Base-by-base conservation (phyloP, 2,888 invertebrate species). In the Yponomeuta evonymella region DNA sequence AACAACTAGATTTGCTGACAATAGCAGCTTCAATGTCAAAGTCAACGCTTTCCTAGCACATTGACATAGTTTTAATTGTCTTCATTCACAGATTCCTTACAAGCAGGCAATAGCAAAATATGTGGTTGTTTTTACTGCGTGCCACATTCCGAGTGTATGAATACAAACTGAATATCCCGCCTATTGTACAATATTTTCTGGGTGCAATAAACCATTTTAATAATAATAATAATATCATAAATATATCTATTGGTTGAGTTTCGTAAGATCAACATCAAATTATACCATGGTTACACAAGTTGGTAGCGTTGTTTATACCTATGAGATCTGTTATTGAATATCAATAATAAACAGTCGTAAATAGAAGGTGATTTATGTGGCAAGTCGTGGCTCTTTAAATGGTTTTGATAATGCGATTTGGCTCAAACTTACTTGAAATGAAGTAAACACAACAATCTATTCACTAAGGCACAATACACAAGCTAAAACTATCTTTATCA, bases 21-120 rank as follows among this genome's bases (percentile, higher is more conserved):
- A 58, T 15, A 12, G 51, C 15, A 6, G 51, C 12, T 65, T 65
- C 48, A 67, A 43, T 15, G 67, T 48, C 67, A 67, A 67, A 48
- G 67, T 33, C 65, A 48, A n/a, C 23, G 67, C n/a, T 67, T 66
- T n/a, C n/a, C 63, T 15, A 48, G 48, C 67, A 67, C 67, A 48
- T 48, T 67, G 67, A 67, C 67, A 67, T 48, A 48, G n/a, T 67
- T 67, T 48, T 15, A n/a, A 67, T 48, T 65, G 33, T 29, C 33
- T 65, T 65, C 33, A 65, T 33, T 10, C 65, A 65, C 51, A 15
- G 15, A 58, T 15, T 58, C 51, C 15, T 58, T 15, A 1, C 12
- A 15, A 58, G 15, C 1, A 64, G 64, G 64, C 64, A 64, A 9
- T 10, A 23, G n/a, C 10, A 64, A 64, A 23, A 23, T 23, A 23